phyloP scores from a whole-genome alignment of 2,888 invertebrate species.

The Chloroclysta siterata region DNA sequence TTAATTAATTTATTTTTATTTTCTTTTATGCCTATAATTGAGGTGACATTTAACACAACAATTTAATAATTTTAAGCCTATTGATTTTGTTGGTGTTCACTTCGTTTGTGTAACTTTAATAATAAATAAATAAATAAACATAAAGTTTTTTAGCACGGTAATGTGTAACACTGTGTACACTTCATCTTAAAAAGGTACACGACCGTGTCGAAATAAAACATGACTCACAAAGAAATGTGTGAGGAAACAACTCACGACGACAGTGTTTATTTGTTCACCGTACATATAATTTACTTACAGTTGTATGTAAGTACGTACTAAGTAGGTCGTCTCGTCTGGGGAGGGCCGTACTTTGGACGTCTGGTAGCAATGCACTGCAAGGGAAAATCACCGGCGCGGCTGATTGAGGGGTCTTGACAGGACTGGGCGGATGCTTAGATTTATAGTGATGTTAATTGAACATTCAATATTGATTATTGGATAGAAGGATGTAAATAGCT shows the following conservation, averaged over 20 bases:
- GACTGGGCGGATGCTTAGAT: not conserved
- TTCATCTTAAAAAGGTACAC: not conserved
- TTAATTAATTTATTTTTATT: too few species aligned
- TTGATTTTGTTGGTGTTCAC: too few species aligned
- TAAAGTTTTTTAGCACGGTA: too few species aligned
- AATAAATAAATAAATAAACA: too few species aligned
- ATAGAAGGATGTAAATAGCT: not conserved
- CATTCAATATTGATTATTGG: not conserved
- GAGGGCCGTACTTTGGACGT: constrained; percentile 68
- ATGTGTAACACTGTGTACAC: not conserved
- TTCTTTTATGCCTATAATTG: too few species aligned
- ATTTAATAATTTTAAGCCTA: too few species aligned
- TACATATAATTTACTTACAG: constrained; percentile 1
- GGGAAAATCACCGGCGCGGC: constrained; percentile 53
- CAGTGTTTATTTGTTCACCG: constrained; percentile 28
- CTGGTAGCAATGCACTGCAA: constrained; percentile 57
- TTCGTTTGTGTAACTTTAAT: too few species aligned
- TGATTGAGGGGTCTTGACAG: constrained; percentile 16
- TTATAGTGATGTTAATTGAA: not conserved
- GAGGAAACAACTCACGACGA: constrained; percentile 4
- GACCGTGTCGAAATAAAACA: not conserved
- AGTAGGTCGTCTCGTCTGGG: constrained; percentile 70
- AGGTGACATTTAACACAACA: too few species aligned
- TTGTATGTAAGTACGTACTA: constrained; percentile 7
- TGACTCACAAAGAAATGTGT: constrained; percentile 2